Evolutionary conservation across 1,140 invertebrate genomes (phyloP).

Genomic region (Charaxes varanes): DNA sequence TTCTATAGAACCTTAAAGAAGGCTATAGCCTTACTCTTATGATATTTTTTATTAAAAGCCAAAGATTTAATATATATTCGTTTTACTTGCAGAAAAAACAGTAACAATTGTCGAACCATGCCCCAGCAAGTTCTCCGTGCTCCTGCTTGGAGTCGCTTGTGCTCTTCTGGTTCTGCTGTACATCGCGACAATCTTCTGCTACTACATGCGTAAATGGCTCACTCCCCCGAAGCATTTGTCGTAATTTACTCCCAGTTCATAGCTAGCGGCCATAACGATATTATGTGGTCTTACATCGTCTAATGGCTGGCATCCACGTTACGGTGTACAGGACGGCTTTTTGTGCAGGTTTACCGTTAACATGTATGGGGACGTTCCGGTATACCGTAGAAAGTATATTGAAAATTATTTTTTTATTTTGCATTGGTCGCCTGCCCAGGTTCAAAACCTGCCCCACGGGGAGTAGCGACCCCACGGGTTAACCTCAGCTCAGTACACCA

Average conservation of each 20-base stretch:
- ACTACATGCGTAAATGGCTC: slow-evolving; percentile 94
- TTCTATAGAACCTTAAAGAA: no score
- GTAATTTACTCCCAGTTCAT: slow-evolving; percentile 58
- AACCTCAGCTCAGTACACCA: no score
- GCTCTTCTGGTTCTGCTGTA: slow-evolving; percentile 92
- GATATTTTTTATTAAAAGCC: no score
- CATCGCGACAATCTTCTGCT: slow-evolving; percentile 90
- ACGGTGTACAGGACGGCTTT: no score
- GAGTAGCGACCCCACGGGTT: no score
- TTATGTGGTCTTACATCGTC: slow-evolving; percentile 10
- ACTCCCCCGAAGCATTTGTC: slow-evolving; percentile 86
- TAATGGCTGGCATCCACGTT: no score
- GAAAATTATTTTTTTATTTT: not conserved
- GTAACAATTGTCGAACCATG: slow-evolving; percentile 91
- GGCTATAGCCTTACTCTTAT: no score
- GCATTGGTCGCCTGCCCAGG: no score
- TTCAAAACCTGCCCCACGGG: no score
- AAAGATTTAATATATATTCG: slow-evolving; percentile 3
- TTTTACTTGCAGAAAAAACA: slow-evolving; percentile 82
- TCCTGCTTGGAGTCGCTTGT: slow-evolving; percentile 91
- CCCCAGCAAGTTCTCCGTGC: slow-evolving; percentile 91
- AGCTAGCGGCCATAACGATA: slow-evolving; percentile 20
- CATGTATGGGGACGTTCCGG: no score
- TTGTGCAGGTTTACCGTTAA: no score
- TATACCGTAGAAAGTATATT: no score